These are phyloP conservation scores for Tenualosa ilisha DNA, from an alignment of 2,797 vertebrate species.

Conservation along the genomic window DNA sequence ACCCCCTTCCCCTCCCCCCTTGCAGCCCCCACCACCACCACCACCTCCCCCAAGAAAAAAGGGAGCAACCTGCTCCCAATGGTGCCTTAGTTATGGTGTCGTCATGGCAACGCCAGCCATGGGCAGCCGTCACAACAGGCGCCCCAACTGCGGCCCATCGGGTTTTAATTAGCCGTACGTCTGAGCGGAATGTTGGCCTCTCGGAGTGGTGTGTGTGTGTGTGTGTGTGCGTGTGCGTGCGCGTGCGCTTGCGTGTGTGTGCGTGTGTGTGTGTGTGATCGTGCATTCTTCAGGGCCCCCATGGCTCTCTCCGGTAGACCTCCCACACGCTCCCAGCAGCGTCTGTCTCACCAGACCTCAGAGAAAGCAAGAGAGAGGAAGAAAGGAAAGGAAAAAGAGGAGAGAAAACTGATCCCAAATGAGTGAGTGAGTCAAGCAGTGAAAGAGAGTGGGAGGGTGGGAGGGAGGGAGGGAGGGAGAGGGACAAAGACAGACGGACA, in stretches of 20 bases:
- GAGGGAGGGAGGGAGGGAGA: not conserved
- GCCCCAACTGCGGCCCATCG: constrained; percentile 68
- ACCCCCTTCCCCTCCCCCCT: not conserved
- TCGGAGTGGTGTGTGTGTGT: constrained; percentile 54
- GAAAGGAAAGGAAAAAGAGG: constrained; percentile 15
- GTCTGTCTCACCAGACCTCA: constrained; percentile 22
- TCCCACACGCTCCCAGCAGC: constrained; percentile 61
- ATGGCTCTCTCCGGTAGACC: constrained; percentile 64
- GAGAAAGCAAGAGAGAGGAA: constrained; percentile 26
- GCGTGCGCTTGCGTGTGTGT: not conserved
- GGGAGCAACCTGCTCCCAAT: constrained; percentile 52
- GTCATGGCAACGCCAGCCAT: constrained; percentile 57
- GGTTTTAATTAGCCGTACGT: constrained; percentile 76
- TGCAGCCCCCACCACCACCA: constrained; percentile 24
- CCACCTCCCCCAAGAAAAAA: constrained; percentile 30
- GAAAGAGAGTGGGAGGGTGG: not conserved
- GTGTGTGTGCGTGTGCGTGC: not conserved
- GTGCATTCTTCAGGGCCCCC: constrained; percentile 60
- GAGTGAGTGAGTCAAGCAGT: constrained; percentile 35
- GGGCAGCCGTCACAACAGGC: constrained; percentile 72
- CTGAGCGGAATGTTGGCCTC: constrained; percentile 74
- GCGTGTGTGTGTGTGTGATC: not conserved
- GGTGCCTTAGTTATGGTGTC: constrained; percentile 61
- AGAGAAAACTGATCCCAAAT: constrained; percentile 49
- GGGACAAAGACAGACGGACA: not conserved